Evolutionary conservation across 2,113 vertebrate species (phyloP).

Genomic region (Oncorhynchus tshawytscha): DNA sequence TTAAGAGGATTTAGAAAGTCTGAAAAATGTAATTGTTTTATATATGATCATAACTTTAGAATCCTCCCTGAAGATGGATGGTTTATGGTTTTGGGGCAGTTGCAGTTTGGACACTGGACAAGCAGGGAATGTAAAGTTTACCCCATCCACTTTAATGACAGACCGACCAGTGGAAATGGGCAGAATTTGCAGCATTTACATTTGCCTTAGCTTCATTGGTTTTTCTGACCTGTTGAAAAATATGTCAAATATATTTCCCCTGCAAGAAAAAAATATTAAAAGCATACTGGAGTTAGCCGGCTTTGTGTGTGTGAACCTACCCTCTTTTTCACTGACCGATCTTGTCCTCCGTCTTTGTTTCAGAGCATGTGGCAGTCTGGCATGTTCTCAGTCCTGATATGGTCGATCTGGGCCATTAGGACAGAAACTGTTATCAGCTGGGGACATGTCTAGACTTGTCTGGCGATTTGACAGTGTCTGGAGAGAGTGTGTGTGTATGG

Average conservation of each 20-base stretch:
- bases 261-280: too few relatives aligned
- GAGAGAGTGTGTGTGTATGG: slow-evolving; percentile 16
- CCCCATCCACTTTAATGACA: not conserved
- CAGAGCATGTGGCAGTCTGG: too few relatives aligned
- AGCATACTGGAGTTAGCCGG: too few relatives aligned
- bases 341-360: too few relatives aligned
- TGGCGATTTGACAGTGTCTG: slow-evolving; percentile 42
- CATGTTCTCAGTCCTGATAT: not conserved
- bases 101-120: not conserved
- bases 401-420: slow-evolving; percentile 29
- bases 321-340: too few relatives aligned
- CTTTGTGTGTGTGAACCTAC: too few relatives aligned
- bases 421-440: slow-evolving; percentile 39
- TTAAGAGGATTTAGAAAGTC: not conserved
- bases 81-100: not conserved
- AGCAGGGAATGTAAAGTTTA: not conserved
- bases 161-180: not conserved
- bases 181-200: not conserved
- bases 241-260: too few relatives aligned
- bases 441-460: slow-evolving; percentile 66
- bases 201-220: not conserved
- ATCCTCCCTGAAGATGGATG: not conserved
- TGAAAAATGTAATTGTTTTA: too few relatives aligned
- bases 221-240: not conserved
- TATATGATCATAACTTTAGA: not conserved